These are phyloP conservation scores for Trachelus stipa DNA, from an alignment of 2,888 invertebrate genomes.

Conservation along the genomic window DNA sequence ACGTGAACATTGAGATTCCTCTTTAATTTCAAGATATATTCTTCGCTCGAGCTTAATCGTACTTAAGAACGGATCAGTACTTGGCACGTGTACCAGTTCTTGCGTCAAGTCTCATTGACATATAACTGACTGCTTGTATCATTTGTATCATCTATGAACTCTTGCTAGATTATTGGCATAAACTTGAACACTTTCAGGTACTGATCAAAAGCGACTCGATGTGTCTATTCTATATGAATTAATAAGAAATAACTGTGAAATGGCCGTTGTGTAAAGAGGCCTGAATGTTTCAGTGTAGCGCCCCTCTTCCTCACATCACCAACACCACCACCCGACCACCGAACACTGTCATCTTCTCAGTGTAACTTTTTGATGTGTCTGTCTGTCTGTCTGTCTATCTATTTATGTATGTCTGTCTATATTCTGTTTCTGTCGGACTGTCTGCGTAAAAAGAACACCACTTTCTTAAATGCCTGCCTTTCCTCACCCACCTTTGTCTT, in stretches of 20 bases:
- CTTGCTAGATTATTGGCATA: not conserved
- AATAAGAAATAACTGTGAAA: slow-evolving; percentile 49
- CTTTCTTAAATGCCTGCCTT: not conserved
- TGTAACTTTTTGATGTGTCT: slow-evolving; percentile 56
- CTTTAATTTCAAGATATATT: not conserved
- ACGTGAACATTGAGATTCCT: not conserved
- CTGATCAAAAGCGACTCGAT: slow-evolving; percentile 12
- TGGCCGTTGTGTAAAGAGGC: slow-evolving; percentile 58
- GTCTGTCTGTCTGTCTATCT: slow-evolving; percentile 48
- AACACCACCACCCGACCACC: slow-evolving; percentile 60
- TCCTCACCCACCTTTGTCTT: slow-evolving; percentile 25
- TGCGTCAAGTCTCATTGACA: not conserved
- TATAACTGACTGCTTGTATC: not conserved
- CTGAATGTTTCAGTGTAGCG: slow-evolving; percentile 64
- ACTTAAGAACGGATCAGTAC: not conserved
- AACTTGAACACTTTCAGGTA: slow-evolving; percentile 26
- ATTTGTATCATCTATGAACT: not conserved
- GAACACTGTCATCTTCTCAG: slow-evolving; percentile 62
- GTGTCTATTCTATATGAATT: slow-evolving; percentile 35
- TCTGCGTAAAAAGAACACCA: slow-evolving; percentile 5
- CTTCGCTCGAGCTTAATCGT: not conserved
- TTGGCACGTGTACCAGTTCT: not conserved
- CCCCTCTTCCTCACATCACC: slow-evolving; percentile 63
- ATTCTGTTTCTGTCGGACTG: slow-evolving; percentile 5
- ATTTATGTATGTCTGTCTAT: slow-evolving; percentile 32